phyloP scores from a whole-genome alignment of 2,113 vertebrate species.

The Caranx ignobilis region DNA sequence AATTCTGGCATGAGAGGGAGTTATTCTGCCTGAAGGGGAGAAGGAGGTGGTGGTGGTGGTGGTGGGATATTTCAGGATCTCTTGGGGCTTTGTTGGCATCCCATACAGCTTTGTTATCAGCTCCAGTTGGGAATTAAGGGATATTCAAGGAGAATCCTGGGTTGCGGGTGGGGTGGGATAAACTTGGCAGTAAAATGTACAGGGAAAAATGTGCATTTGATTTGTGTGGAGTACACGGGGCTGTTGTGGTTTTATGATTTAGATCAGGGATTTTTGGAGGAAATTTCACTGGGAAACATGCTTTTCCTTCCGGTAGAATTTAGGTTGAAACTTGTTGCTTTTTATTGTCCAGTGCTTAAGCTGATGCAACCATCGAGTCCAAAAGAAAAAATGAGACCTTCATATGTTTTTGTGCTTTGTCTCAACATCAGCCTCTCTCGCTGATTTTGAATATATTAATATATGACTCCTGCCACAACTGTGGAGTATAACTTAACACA shows the following conservation, averaged over 20 bases:
- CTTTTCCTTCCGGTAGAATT: slow-evolving; percentile 23
- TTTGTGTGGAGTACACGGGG: slow-evolving; percentile 38
- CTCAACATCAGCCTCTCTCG: not conserved
- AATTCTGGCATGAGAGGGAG: slow-evolving; percentile 66
- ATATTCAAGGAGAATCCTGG: slow-evolving; percentile 63
- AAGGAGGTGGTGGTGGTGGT: slow-evolving; percentile 31
- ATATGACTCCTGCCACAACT: not conserved
- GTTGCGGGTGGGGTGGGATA: slow-evolving; percentile 38
- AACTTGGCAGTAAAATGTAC: slow-evolving; percentile 32
- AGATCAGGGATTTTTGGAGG: not conserved
- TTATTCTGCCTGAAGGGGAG: slow-evolving; percentile 57
- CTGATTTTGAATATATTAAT: not conserved
- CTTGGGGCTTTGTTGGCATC: slow-evolving; percentile 72
- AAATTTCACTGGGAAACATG: slow-evolving; percentile 24
- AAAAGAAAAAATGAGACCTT: not conserved
- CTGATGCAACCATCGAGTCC: not conserved
- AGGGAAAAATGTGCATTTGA: slow-evolving; percentile 54
- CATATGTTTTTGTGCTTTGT: not conserved
- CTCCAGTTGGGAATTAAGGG: slow-evolving; percentile 65
- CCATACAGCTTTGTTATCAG: slow-evolving; percentile 66
- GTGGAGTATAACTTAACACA: not conserved
- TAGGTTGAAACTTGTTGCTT: not conserved
- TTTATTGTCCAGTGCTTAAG: not conserved
- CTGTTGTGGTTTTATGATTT: slow-evolving; percentile 31
- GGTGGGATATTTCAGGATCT: slow-evolving; percentile 70